Percentiles rank a stretch among this genome's conserved stretches.
Evolutionary conservation across 2,888 invertebrate species (phyloP).

Genomic region (Camponotus fellah): DNA sequence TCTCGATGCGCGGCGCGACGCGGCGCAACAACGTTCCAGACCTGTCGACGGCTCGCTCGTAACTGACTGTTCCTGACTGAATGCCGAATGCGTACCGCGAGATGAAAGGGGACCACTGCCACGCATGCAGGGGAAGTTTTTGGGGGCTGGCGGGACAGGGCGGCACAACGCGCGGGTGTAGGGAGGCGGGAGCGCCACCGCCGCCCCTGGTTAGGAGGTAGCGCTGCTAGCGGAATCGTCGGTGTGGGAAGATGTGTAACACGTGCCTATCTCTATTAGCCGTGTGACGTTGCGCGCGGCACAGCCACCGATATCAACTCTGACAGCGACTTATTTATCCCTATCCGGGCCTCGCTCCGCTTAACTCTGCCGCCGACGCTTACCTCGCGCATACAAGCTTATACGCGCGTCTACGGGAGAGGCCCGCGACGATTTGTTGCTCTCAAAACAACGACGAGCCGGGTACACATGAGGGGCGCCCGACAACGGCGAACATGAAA

Average conservation of each 20-base stretch:
- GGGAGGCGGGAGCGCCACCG: conserved; percentile 85
- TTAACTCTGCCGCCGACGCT: conserved; percentile 28
- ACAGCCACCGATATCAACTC: conserved; percentile 77
- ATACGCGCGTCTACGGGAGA: conserved; percentile 10
- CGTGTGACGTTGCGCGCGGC: conserved; percentile 80
- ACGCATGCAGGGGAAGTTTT: conserved; percentile 86
- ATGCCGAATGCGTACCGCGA: conserved; percentile 84
- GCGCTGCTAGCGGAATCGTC: conserved; percentile 73
- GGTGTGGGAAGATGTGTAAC: conserved; percentile 77
- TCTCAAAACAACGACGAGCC: conserved; percentile 73
- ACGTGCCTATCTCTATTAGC: conserved; percentile 85
- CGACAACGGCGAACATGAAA: conserved; percentile 77
- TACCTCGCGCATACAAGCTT: conserved; percentile 33
- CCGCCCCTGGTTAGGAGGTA: conserved; percentile 59
- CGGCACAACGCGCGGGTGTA: conserved; percentile 67
- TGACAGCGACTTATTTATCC: conserved; percentile 81
- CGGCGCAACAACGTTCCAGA: conserved; percentile 71
- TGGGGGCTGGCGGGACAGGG: conserved; percentile 76
- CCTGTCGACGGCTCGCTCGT: conserved; percentile 85
- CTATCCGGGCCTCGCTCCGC: conserved; percentile 43
- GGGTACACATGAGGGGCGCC: conserved; percentile 64
- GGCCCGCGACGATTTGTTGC: conserved; percentile 75
- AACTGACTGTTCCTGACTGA: conserved; percentile 85
- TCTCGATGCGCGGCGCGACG: conserved; percentile 27
- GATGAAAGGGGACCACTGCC: conserved; percentile 83